Conservation (phyloP, 2,888 invertebrate genomes). For the Xylocampa areola region DNA sequence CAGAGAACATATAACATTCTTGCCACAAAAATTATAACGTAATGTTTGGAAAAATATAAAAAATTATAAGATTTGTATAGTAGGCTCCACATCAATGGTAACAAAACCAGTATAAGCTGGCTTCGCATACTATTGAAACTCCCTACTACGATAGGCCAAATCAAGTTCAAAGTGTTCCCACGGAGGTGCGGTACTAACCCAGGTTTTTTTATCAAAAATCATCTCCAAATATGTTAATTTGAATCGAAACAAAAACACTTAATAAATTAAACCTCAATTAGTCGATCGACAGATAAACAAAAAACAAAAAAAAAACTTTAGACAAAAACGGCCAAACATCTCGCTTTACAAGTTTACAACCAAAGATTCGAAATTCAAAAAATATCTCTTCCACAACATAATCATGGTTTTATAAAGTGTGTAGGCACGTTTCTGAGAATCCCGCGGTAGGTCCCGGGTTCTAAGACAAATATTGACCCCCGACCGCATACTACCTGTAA, state of each 20-base stretch:
- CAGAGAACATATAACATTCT: too few species aligned
- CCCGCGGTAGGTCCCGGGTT: slow-evolving; percentile 73
- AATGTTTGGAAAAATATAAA: too few species aligned
- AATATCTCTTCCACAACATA: slow-evolving; percentile 36
- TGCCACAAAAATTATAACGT: too few species aligned
- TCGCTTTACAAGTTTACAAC: slow-evolving; percentile 21
- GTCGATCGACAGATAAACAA: slow-evolving; percentile 16
- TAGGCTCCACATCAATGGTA: too few species aligned
- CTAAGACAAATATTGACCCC: slow-evolving; percentile 81
- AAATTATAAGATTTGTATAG: too few species aligned
- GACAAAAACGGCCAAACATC: too few species aligned
- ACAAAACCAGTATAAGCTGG: too few species aligned
- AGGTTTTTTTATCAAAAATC: slow-evolving; percentile 3
- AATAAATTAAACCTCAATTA: slow-evolving; percentile 48
- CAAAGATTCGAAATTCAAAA: slow-evolving; percentile 29
- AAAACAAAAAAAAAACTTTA: slow-evolving; percentile 8
- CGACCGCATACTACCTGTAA: slow-evolving; percentile 61
- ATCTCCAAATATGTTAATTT: slow-evolving; percentile 5
- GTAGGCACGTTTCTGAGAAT: slow-evolving; percentile 68
- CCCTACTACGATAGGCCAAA: too few species aligned
- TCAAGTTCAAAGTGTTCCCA: too few species aligned
- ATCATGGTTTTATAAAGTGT: slow-evolving; percentile 55
- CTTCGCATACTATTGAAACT: too few species aligned
- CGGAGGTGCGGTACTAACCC: too few species aligned
- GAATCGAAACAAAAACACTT: neutral